Conservation (phyloP, 92 coral and sea anemone genomes). For the Siderastrea radians region DNA sequence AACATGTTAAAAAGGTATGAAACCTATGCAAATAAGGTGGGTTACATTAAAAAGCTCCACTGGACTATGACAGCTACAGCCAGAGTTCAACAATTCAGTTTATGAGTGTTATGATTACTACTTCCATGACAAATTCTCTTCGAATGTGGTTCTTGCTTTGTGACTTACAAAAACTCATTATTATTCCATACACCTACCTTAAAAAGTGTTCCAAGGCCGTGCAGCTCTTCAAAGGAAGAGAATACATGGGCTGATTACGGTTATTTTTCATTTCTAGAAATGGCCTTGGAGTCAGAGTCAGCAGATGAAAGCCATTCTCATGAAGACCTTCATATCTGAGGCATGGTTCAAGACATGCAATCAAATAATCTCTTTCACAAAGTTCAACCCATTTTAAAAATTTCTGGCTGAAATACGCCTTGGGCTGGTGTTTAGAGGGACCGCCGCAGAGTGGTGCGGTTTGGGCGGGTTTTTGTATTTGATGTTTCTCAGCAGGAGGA, state of each 20-base stretch:
- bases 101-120: too few species aligned
- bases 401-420: background rate
- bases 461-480: background rate
- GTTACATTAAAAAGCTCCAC: too few species aligned
- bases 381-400: slow-evolving; percentile 2
- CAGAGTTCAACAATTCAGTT: too few species aligned
- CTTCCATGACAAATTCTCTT: background rate
- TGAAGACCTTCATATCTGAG: background rate
- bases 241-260: background rate
- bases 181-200: background rate
- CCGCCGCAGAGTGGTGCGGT: background rate
- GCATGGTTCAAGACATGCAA: background rate
- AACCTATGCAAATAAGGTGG: too few species aligned
- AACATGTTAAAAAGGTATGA: too few species aligned
- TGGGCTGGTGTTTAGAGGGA: background rate
- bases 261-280: background rate
- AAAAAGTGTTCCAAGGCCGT: slow-evolving; percentile 13
- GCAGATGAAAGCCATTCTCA: background rate
- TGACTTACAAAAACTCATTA: background rate
- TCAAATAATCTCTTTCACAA: background rate
- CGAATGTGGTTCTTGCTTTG: background rate
- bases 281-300: slow-evolving; percentile 15
- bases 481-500: background rate
- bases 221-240: slow-evolving; percentile 1
- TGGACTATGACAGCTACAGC: too few species aligned